Evolutionary conservation across 2,888 invertebrate species (phyloP).

Genomic region (Callyntrura guangdongensis): DNA sequence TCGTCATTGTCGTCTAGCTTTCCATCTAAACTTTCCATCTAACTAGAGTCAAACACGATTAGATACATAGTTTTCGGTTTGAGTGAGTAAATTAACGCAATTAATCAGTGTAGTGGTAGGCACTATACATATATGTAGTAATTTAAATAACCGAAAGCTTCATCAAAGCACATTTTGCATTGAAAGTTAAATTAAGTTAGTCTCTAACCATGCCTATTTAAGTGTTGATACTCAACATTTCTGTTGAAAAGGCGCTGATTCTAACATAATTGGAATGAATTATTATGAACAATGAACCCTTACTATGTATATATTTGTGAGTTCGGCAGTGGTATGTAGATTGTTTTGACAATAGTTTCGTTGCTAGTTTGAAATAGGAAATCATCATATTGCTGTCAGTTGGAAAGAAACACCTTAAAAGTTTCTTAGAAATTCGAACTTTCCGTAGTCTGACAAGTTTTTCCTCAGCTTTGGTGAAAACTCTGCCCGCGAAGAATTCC

Average conservation of each 20-base stretch:
- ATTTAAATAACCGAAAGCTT: slow-evolving; percentile 1
- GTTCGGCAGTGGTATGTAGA: slow-evolving; percentile 1
- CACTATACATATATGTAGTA: not conserved
- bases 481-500: slow-evolving; percentile 68
- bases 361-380: no score
- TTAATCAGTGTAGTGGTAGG: not conserved
- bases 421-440: slow-evolving; percentile 82
- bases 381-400: not conserved
- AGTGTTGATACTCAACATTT: no score
- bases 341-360: not conserved
- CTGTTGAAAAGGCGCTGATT: not conserved
- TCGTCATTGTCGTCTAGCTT: not conserved
- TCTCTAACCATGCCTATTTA: no score
- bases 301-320: not conserved
- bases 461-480: slow-evolving; percentile 79
- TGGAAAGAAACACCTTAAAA: slow-evolving; percentile 69
- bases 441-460: slow-evolving; percentile 81
- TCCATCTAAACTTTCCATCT: no score
- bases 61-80: not conserved
- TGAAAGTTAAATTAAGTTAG: not conserved
- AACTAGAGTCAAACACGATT: not conserved
- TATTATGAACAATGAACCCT: not conserved
- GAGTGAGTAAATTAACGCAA: not conserved
- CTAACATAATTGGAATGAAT: not conserved
- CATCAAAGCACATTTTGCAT: not conserved